Conservation (phyloP, 1,140 invertebrate genomes). For the Gryon sp. region DNA sequence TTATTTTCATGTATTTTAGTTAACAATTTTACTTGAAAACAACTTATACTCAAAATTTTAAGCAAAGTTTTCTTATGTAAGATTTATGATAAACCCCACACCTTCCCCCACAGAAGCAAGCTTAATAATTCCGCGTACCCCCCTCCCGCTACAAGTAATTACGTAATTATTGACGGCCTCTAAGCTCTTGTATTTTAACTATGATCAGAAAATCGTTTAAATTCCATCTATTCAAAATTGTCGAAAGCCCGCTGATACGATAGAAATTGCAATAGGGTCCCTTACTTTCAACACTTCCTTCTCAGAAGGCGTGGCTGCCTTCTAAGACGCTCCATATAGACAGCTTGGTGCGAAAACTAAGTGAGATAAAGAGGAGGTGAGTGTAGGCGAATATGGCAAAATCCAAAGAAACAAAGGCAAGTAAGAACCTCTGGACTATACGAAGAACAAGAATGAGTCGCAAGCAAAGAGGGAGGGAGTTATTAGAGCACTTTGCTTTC, state of each 20-base stretch:
- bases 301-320: constrained; percentile 59
- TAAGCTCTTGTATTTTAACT: constrained; percentile 16
- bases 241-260: constrained; percentile 39
- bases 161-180: too few species aligned
- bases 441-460: constrained; percentile 35
- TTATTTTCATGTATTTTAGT: too few species aligned
- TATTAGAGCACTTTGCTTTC: constrained; percentile 73
- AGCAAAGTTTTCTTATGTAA: too few species aligned
- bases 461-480: constrained; percentile 65
- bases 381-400: constrained; percentile 65
- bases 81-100: too few species aligned
- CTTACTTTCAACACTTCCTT: constrained; percentile 64
- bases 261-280: constrained; percentile 57
- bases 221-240: constrained; percentile 28
- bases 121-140: too few species aligned
- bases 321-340: constrained; percentile 49
- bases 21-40: too few species aligned
- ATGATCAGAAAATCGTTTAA: constrained; percentile 34
- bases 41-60: too few species aligned
- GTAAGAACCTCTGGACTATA: constrained; percentile 24
- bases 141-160: too few species aligned
- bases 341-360: constrained; percentile 62
- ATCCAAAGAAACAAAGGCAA: constrained; percentile 68
- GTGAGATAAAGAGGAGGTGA: constrained; percentile 64
- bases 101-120: too few species aligned